Percentiles rank a stretch among this genome's conserved stretches.
phyloP scores from a whole-genome alignment of 2,797 vertebrate species.

The Notolepis coatsorum region DNA sequence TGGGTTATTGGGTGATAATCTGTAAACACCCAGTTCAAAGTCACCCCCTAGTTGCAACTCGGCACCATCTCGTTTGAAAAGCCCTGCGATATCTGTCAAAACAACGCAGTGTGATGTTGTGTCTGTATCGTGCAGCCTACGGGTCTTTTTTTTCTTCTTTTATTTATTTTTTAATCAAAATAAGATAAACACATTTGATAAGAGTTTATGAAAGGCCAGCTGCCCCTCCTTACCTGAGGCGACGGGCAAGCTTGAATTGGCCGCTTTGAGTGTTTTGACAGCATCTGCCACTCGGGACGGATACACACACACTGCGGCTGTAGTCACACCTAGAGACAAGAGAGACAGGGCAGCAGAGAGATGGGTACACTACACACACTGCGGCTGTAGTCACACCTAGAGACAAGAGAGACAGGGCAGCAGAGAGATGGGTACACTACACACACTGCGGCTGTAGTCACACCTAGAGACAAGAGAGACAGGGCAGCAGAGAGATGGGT shows the following conservation, averaged over 20 bases:
- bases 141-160: too few species aligned
- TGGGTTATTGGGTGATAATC: too few species aligned
- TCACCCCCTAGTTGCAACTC: too few species aligned
- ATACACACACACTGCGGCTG: constrained; percentile 93
- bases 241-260: constrained; percentile 87
- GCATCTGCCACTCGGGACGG: constrained; percentile 90
- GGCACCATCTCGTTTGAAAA: too few species aligned
- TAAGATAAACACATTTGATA: too few species aligned
- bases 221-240: constrained; percentile 96
- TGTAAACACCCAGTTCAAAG: too few species aligned
- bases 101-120: too few species aligned
- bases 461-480: constrained; percentile 81
- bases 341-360: constrained; percentile 68
- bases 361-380: constrained; percentile 90
- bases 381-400: constrained; percentile 89
- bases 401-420: too few species aligned
- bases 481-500: constrained; percentile 80
- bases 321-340: constrained; percentile 85
- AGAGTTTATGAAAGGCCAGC: too few species aligned
- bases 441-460: constrained; percentile 90
- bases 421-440: constrained; percentile 86
- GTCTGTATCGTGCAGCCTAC: too few species aligned
- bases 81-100: too few species aligned
- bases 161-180: too few species aligned
- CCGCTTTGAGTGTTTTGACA: constrained; percentile 84